phyloP scores from a whole-genome alignment of 1,140 invertebrate genomes.

The Penaeus vannamei region DNA sequence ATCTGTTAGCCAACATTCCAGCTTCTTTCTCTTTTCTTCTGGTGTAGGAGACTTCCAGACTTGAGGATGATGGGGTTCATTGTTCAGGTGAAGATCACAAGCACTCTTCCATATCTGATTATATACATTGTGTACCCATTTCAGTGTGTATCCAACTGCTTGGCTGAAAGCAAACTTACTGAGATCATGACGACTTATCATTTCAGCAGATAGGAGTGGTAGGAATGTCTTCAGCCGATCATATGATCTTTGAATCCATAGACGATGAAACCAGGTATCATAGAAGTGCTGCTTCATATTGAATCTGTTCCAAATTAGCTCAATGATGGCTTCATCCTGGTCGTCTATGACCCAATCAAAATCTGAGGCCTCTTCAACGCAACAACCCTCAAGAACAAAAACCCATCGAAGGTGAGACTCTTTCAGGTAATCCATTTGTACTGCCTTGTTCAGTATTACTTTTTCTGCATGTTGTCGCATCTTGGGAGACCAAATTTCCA shows the following conservation, averaged over 20 bases:
- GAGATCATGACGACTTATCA: constrained; percentile 53
- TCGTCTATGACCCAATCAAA: constrained; percentile 37
- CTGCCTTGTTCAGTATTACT: constrained; percentile 42
- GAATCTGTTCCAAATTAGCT: constrained; percentile 48
- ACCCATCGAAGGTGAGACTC: constrained; percentile 42
- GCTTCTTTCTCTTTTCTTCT: constrained; percentile 38
- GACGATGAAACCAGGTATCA: constrained; percentile 35
- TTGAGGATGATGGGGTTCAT: constrained; percentile 57
- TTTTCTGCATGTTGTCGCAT: constrained; percentile 52
- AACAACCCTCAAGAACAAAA: constrained; percentile 19
- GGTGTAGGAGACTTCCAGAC: constrained; percentile 29
- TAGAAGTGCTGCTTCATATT: constrained; percentile 42
- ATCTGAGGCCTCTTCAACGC: background rate
- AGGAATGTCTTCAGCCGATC: constrained; percentile 44
- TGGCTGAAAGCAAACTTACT: constrained; percentile 57
- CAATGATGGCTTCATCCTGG: constrained; percentile 49
- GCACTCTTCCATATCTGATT: constrained; percentile 50
- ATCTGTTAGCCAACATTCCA: constrained; percentile 34
- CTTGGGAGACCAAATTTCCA: constrained; percentile 52
- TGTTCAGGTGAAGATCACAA: constrained; percentile 44
- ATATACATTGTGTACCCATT: constrained; percentile 45
- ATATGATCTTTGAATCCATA: constrained; percentile 45
- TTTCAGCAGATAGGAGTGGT: constrained; percentile 34
- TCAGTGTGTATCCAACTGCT: constrained; percentile 53
- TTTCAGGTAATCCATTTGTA: constrained; percentile 37